Evolutionary conservation across 2,797 vertebrate species (phyloP), one percentile per base, ranked within the genome.

Genomic region (Diplodus puntazzo): DNA sequence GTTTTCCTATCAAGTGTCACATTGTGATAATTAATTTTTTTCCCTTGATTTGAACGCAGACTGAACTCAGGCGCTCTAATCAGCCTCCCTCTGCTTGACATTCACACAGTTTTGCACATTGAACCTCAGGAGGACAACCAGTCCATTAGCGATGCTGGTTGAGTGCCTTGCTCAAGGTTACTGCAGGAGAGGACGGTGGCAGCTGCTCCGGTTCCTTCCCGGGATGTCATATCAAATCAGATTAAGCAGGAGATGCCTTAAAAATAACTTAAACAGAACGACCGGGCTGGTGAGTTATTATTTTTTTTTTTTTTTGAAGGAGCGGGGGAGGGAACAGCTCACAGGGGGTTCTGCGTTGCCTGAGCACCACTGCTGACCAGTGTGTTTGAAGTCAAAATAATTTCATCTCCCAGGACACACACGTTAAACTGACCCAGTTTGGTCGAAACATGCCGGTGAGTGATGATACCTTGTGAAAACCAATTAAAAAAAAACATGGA

Each of bases 151-250:
- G 64, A 79, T 72, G 75, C 72, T n/a, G 45, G 73, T 76, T 54
- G 57, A 87, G 68, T 86, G 76, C 76, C 67, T 83, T 78, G 82
- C 77, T 87, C 79, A 80, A 88, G 77, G 81, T 81, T 16, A 61
- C 67, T 53, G 67, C 62, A 70, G 69, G 73, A 70, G 50, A 72
- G 60, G 63, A 66, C 11, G 39, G 0, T 0, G 21, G 34, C 14
- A 59, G 73, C 55, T 67, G 65, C 34, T 78, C 54, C 25, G 45
- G 72, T 25, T 30, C 23, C 57, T 23, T 20, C 57, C 20, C 58
- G 2, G 42, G 14, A 2, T 18, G 67, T 74, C 74, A 65, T 1
- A 39, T 80, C 57, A 52, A 80, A 39, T 80, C 57, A 52, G 79
- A 80, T 77, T 59, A 82, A 21, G 57, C 68, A 21, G 20, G 53